phyloP scores from a whole-genome alignment of 2,797 vertebrate genomes.

The Melopsittacus undulatus region DNA sequence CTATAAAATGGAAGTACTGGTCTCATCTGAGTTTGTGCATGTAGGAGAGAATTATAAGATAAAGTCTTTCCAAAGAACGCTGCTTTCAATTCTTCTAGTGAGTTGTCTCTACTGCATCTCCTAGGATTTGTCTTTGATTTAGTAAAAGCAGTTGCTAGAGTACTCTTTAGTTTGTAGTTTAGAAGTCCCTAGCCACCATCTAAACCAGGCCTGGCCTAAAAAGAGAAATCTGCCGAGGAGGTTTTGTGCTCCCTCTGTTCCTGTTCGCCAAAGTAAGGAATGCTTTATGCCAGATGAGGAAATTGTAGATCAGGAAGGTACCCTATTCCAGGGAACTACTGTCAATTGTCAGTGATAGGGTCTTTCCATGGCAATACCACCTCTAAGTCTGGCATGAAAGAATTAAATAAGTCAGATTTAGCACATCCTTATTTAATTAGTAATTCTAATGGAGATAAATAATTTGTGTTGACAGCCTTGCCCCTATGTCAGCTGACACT shows the following conservation, averaged over 20 bases:
- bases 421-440: neutral
- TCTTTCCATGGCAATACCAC: neutral
- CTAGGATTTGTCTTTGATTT: neutral
- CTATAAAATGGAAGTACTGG: neutral
- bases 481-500: neutral
- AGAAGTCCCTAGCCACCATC: neutral
- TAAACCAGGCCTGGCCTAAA: neutral
- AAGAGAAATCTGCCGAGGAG: neutral
- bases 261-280: neutral
- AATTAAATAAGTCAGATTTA: neutral
- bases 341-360: accelerated
- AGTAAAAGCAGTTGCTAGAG: neutral
- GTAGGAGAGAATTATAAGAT: neutral
- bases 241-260: neutral
- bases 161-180: neutral
- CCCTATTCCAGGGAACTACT: neutral
- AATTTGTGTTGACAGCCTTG: neutral
- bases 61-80: neutral
- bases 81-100: neutral
- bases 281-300: neutral
- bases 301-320: neutral
- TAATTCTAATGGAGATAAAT: neutral
- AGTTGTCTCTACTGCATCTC: neutral
- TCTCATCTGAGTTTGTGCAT: neutral
- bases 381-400: neutral